Evolutionary conservation across 2,797 vertebrate genomes (phyloP).

Genomic region (Sardinella longiceps): DNA sequence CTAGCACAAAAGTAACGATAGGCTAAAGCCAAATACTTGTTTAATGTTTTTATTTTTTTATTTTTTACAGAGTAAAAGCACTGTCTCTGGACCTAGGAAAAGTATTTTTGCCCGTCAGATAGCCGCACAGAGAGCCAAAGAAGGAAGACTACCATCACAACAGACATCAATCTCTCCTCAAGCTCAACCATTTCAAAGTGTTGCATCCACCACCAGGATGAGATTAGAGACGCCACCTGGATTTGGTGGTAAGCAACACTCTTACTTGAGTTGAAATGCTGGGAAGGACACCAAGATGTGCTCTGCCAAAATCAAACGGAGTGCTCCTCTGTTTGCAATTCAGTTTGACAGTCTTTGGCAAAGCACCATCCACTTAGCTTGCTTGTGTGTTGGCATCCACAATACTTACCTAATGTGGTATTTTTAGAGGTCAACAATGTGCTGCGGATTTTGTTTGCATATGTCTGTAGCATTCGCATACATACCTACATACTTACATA

Average conservation of each 20-base stretch:
- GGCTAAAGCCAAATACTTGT: background rate
- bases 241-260: background rate
- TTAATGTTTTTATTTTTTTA: background rate
- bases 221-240: background rate
- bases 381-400: background rate
- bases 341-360: background rate
- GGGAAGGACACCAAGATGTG: background rate
- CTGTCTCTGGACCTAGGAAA: slow-evolving; percentile 70
- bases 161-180: slow-evolving; percentile 14
- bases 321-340: background rate
- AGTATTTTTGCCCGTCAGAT: slow-evolving; percentile 96
- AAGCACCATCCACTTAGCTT: background rate
- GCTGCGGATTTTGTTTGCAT: background rate
- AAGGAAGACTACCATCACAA: slow-evolving; percentile 50
- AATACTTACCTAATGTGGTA: background rate
- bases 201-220: background rate
- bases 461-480: background rate
- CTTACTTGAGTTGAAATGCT: background rate
- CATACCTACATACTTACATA: no score
- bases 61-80: background rate
- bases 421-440: background rate
- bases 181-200: slow-evolving; percentile 32
- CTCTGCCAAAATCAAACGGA: background rate
- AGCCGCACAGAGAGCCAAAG: slow-evolving; percentile 80
- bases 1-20: no score